Base-by-base conservation (phyloP, 2,797 vertebrate species). In the Poeciliopsis infans region DNA sequence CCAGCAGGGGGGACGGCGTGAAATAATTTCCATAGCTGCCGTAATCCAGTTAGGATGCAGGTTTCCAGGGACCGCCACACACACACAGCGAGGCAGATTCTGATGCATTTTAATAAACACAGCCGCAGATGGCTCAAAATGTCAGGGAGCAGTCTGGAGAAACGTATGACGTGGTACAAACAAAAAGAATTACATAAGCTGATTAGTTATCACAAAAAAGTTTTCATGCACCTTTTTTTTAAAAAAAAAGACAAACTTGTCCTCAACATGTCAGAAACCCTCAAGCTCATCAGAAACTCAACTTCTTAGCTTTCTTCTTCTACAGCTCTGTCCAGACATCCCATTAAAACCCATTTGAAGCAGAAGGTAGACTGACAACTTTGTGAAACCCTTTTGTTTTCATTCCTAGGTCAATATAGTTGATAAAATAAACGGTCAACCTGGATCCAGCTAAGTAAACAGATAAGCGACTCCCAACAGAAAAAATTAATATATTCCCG, bases 61-160 rank as follows among this genome's bases (percentile, higher is more conserved):
- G 72, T 79, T 81, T 72, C 83, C 82, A 69, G 78, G 59, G 78
- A 86, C 66, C 0, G 18, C 28, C 47, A 13, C 13, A 71, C 36
- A 71, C 36, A 5, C 16, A 25, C 78, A 11, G 36, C n/a, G 66
- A 31, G 66, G 70, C 85, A 85, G 82, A 83, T 87, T 83, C 78
- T 75, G 51, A 86, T 81, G 81, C 76, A 89, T 89, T 85, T 87
- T 84, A 86, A 89, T 87, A 84, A 82, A 88, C 53, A 46, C 76
- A 45, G 74, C 76, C 59, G 64, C 88, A 87, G 88, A 87, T 86
- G 88, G 83, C 79, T 61, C 76, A 83, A 74, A 92, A 89, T 84
- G 87, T 87, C 88, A 88, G 39, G 28, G 47, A 80, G n/a, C 68
- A 85, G 59, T 87, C 57, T 41, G 64, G 75, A 72, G 31, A 23